Base-by-base conservation (phyloP, 2,888 invertebrate species). In the Melikaiella ostensackeni region DNA sequence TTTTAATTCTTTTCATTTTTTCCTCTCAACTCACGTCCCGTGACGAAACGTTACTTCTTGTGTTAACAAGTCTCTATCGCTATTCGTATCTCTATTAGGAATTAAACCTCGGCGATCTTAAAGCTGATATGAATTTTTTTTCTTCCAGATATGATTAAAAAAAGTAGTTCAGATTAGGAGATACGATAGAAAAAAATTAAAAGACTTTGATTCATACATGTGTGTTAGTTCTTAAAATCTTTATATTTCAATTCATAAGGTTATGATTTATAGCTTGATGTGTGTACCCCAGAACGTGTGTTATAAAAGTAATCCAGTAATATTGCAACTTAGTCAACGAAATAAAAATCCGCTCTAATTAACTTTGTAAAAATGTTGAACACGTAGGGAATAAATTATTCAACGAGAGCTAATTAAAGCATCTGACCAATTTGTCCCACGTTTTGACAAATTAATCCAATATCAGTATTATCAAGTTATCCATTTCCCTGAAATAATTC, bases 401-500 rank as follows among this genome's bases (percentile, higher is more conserved):
- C 13, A 11, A 27, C 30, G n/a, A 24, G 42, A 30, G 13, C 16
- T 50, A 30, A 70, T 70, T 50, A 50, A 19, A 50, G 30, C 30
- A 70, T 27, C 27, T 38, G 6, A 38, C 27, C 13, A 30, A 70
- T 70, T 70, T 50, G 9, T 30, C 30, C 27, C 16, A 24, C 4
- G 30, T 16, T 6, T 2, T 19, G 70, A 42, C 30, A 33, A 50
- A 46, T 70, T 70, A 46, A 70, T 70, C 27, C 5, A 27, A 4
- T 19, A 66, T 46, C 8, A 2, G 46, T 42, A 64, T 21, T 66
- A 66, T 66, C 19, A 66, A 66, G 66, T 46, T 46, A 46, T 30
- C 19, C 66, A 70, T 50, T 70, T 70, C 30, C 70, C 70, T 30
- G 42, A 46, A 46, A 64, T 64, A 30, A 66, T 24, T 21, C 24